phyloP scores from a whole-genome alignment of 1,140 invertebrate species.

The Camponotus vicinus region DNA sequence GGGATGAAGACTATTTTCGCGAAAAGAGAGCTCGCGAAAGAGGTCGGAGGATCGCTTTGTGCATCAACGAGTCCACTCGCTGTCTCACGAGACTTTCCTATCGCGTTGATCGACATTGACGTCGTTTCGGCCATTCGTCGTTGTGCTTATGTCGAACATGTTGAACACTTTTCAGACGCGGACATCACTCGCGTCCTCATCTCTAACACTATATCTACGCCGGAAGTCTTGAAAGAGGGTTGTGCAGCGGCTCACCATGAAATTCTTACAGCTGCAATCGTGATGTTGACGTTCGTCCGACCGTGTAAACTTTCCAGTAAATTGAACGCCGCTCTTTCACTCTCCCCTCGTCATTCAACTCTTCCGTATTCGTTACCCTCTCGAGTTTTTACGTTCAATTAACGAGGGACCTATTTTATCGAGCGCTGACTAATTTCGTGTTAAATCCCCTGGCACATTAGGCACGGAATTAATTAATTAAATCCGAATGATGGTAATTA shows the following conservation, averaged over 20 bases:
- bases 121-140: constrained; percentile 38
- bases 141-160: constrained; percentile 41
- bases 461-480: constrained; percentile 58
- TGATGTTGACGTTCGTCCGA: neutral
- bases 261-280: constrained; percentile 50
- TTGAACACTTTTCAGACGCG: constrained; percentile 70
- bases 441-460: constrained; percentile 12
- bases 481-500: constrained; percentile 49
- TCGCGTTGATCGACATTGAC: neutral
- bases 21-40: neutral
- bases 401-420: constrained; percentile 16
- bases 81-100: constrained; percentile 19
- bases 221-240: neutral
- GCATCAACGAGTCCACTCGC: constrained; percentile 20
- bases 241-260: neutral
- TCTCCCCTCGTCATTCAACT: neutral
- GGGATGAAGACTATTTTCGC: neutral
- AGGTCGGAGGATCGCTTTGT: constrained; percentile 43
- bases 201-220: constrained; percentile 34
- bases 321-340: constrained; percentile 33
- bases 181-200: constrained; percentile 54
- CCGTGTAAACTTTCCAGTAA: constrained; percentile 42
- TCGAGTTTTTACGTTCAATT: constrained; percentile 49
- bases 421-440: constrained; percentile 23
- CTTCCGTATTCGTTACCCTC: neutral